Evolutionary conservation across 64 coral and sea anemone genomes (phyloP).

Genomic region (Dendronephthya gigantea): DNA sequence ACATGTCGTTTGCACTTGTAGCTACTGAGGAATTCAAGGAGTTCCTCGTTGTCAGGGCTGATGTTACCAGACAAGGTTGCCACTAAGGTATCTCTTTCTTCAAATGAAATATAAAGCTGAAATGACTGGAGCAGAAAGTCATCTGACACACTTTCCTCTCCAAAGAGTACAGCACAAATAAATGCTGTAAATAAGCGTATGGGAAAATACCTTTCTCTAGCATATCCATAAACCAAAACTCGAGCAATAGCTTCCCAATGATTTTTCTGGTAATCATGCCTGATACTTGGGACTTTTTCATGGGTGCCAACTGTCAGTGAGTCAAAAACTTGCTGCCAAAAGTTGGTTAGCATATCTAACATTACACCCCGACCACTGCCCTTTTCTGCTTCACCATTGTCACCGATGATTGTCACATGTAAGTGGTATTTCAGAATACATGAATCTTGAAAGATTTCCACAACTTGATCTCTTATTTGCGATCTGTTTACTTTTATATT

Average conservation of each 20-base stretch:
- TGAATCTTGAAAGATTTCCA: background rate
- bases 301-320: background rate
- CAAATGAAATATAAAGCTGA: background rate
- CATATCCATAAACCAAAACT: conserved; percentile 9
- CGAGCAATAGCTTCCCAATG: background rate
- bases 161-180: background rate
- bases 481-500: background rate
- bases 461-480: background rate
- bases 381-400: conserved; percentile 4
- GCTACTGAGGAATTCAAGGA: background rate
- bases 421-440: background rate
- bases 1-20: background rate
- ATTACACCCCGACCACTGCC: background rate
- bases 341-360: background rate
- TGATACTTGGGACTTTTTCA: background rate
- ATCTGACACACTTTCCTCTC: background rate
- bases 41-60: background rate
- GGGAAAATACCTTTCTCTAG: background rate
- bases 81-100: background rate
- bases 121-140: background rate
- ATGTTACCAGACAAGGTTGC: background rate
- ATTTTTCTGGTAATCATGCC: background rate
- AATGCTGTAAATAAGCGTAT: background rate
- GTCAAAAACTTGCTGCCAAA: background rate
- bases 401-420: background rate